phyloP scores from a whole-genome alignment of 2,113 vertebrate genomes.

The Peromyscus californicus region DNA sequence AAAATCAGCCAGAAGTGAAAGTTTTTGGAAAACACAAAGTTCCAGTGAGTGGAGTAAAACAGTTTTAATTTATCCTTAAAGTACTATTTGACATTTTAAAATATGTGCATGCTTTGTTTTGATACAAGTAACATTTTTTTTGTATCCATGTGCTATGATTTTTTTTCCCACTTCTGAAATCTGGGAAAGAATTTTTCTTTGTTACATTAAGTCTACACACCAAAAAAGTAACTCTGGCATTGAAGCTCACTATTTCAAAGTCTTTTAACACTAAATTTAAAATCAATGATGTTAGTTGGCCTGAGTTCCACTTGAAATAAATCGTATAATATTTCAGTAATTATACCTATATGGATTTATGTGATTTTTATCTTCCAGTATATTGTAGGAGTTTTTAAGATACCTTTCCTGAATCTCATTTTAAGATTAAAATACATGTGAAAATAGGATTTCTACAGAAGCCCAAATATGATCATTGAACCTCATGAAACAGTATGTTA shows the following conservation, averaged over 20 bases:
- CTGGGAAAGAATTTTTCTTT: slow-evolving; percentile 19
- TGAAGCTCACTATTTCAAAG: slow-evolving; percentile 14
- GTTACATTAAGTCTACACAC: background rate
- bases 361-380: background rate
- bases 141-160: background rate
- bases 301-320: background rate
- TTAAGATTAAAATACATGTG: background rate
- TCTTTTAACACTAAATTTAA: slow-evolving; percentile 2
- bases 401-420: background rate
- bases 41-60: background rate
- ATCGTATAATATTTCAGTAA: background rate
- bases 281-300: background rate
- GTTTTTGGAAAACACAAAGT: background rate
- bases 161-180: slow-evolving; percentile 38
- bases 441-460: background rate
- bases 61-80: slow-evolving; percentile 34
- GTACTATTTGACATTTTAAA: slow-evolving; percentile 69
- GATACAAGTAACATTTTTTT: slow-evolving; percentile 57
- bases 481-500: background rate
- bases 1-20: background rate
- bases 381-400: background rate
- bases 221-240: background rate
- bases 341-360: background rate
- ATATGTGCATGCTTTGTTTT: slow-evolving; percentile 45
- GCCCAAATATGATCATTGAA: background rate